Base-by-base conservation (phyloP, 2,113 vertebrate species). In the Caranx melampygus region DNA sequence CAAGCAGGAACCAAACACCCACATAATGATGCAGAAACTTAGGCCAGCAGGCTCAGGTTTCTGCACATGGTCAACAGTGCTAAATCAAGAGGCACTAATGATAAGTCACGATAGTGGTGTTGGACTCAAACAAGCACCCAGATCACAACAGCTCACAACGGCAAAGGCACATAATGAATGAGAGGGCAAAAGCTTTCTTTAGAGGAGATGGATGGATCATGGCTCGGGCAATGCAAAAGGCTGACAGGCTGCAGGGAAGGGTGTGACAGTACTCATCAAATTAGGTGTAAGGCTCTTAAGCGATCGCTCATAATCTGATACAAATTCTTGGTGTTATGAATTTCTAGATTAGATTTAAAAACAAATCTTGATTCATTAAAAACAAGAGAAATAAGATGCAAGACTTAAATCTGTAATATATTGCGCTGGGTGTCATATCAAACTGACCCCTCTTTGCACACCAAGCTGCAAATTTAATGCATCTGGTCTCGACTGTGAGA, bases 81-180 rank as follows among this genome's bases (percentile, higher is more conserved):
- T 80, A 87, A 81, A 81, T 84, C 54, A 74, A 87, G 84, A 84
- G 20, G 14, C 72, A 31, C 51, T 26, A 67, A 76, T 37, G 57
- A 79, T 14, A 51, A 18, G 58, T 14, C 13, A 42, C 11, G 26
- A 55, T 55, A 52, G 31, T 74, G 10, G 73, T 61, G 58, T 40
- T 33, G 62, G 64, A 61, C 40, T 52, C 37, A 77, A 81, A 73
- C 61, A 73, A 58, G 9, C 60, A 42, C 12, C 16, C n/a, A 13
- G 55, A 77, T 71, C 18, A 42, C 52, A 15, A 6, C 26, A 45
- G 67, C 59, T 68, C 76, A 79, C 72, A 77, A 34, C 54, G 70
- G 64, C 54, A 61, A 51, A 20, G 21, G 52, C 10, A 21, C 34
- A 44, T 20, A 33, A 62, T 18, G 26, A 63, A 35, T 42, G 35